Evolutionary conservation across 2,113 vertebrate genomes (phyloP), one percentile per base, ranked within the genome.

Genomic region (Oreochromis niloticus): DNA sequence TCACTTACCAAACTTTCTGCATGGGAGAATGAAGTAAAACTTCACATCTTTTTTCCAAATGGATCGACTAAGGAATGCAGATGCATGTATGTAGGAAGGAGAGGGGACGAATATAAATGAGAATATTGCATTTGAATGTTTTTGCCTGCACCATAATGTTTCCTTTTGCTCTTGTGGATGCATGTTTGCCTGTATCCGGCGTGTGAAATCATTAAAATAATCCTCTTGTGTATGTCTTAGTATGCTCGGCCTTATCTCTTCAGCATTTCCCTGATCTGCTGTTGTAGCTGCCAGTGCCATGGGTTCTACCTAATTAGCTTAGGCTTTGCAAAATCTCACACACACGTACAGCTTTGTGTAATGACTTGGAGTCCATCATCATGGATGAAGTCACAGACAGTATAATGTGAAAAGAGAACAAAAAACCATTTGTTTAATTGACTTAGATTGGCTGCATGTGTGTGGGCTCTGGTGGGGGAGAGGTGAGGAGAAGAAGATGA

Each of bases 371-470:
- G 87, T 92, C 88, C 84, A 87, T 91, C 84, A 88, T 91, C 88
- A 66, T 81, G 79, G 86, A 90, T 92, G 85, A 81, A 84, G 87
- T 82, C 80, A 78, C 80, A 90, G 86, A 90, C 88, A 84, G 81
- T 89, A 80, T 89, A 92, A 83, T 85, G 83, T 85, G 61, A 85
- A 66, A 87, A 82, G 22, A 86, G 89, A 93, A 89, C 89, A 90
- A 92, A 94, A 88, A 94, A 87, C 6, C 61, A 89, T 93, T 94
- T 90, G 81, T 90, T 90, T 94, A 94, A 95, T 94, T 94, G 85
- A 85, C 87, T 93, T 78, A 61, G 89, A 91, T 86, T 87, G 85
- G 71, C 81, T 88, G 88, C 14, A 16, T 88, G 85, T 88, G 84
- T 91, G 88, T 85, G 66, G 82, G 91, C 57, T 87, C 24, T 52